phyloP scores from a whole-genome alignment of 1,140 invertebrate species.

The Atopsyche davidsoni region DNA sequence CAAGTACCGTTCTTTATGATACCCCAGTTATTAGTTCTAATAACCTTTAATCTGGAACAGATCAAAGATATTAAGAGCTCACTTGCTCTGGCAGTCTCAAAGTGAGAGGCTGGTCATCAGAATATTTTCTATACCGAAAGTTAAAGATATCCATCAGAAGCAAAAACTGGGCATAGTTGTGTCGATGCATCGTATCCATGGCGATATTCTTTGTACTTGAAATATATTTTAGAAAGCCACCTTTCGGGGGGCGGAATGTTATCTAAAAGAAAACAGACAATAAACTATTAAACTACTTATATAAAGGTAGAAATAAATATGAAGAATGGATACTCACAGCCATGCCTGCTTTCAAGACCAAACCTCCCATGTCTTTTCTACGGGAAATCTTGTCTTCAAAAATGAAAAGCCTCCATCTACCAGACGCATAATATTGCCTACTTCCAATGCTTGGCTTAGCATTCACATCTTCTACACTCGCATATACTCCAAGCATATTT shows the following conservation, averaged over 20 bases:
- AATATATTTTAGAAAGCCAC: conserved; percentile 8
- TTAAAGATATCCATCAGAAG: conserved; percentile 11
- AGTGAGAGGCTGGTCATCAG: background rate
- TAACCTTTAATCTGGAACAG: conserved; percentile 13
- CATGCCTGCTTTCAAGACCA: background rate
- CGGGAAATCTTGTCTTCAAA: background rate
- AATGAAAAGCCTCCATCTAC: background rate
- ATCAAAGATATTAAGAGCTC: background rate
- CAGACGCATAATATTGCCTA: background rate
- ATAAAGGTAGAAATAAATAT: conserved; percentile 3
- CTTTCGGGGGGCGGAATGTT: conserved; percentile 7
- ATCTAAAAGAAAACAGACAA: conserved; percentile 4
- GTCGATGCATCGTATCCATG: conserved; percentile 14
- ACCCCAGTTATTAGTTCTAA: conserved; percentile 25
- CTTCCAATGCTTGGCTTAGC: no score
- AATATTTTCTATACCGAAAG: conserved; percentile 6
- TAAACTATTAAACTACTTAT: background rate
- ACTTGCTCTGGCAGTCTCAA: background rate
- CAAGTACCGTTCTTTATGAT: conserved; percentile 25
- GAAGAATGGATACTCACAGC: background rate
- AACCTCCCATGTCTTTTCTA: background rate
- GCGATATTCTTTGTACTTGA: background rate
- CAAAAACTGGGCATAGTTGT: background rate
- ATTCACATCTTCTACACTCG: background rate
- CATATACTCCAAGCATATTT: background rate